Evolutionary conservation across 2,113 vertebrate species (phyloP).

Genomic region (Vanacampus margaritifer): DNA sequence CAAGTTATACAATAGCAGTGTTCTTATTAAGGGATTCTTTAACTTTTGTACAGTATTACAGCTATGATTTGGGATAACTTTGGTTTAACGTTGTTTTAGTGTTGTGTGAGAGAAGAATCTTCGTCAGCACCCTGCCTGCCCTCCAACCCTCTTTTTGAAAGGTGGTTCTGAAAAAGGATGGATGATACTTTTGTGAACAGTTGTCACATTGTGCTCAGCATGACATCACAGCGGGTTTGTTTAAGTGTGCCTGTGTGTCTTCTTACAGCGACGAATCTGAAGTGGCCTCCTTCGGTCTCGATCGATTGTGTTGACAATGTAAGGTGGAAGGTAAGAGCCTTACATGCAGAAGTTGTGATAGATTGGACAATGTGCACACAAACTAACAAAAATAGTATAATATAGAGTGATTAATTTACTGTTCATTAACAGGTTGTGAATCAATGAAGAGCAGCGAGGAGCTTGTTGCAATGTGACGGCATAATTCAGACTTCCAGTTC

Average conservation of each 20-base stretch:
- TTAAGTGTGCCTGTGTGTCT: background rate
- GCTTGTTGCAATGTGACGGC: background rate
- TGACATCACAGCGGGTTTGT: background rate
- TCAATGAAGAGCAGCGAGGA: background rate
- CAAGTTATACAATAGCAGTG: too few species aligned
- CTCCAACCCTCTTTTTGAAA: too few species aligned
- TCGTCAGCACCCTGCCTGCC: too few species aligned
- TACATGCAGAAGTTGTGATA: background rate
- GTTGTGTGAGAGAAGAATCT: too few species aligned
- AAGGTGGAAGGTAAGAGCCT: background rate
- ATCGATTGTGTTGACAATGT: background rate
- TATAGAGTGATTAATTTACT: background rate
- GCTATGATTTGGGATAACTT: too few species aligned
- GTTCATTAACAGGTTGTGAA: constrained; percentile 3
- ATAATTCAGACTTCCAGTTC: background rate
- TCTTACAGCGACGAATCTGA: background rate
- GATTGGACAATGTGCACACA: background rate
- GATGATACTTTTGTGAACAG: background rate
- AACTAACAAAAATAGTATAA: background rate
- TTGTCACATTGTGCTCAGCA: background rate
- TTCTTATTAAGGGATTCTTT: too few species aligned
- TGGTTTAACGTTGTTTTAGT: too few species aligned
- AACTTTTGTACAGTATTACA: too few species aligned
- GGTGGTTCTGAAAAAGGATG: too few species aligned
- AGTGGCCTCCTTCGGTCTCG: background rate